Evolutionary conservation across 2,113 vertebrate genomes (phyloP).

Genomic region (Syngnathoides biaculeatus): DNA sequence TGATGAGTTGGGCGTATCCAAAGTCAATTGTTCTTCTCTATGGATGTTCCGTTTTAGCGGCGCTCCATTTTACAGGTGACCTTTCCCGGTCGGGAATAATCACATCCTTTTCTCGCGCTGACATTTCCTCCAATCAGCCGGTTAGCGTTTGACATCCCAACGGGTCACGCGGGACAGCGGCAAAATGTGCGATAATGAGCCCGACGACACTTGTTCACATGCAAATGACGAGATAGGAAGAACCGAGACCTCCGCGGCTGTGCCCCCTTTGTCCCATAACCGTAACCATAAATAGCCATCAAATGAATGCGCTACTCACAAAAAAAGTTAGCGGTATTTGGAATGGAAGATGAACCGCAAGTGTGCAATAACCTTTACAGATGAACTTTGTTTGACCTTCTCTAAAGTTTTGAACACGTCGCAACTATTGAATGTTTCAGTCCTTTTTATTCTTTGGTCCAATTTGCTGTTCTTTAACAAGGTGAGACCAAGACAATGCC

Average conservation of each 20-base stretch:
- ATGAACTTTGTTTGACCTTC: no score
- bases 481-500: no score
- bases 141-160: conserved; percentile 43
- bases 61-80: conserved; percentile 45
- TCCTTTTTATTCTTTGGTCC: no score
- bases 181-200: neutral
- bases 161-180: neutral
- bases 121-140: conserved; percentile 62
- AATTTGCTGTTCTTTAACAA: no score
- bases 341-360: no score
- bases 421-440: no score
- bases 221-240: neutral
- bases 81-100: conserved; percentile 59
- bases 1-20: neutral
- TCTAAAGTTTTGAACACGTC: no score
- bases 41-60: conserved; percentile 34
- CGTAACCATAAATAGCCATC: neutral
- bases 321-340: no score
- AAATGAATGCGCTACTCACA: no score
- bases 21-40: neutral
- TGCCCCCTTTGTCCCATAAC: neutral
- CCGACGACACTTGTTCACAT: neutral
- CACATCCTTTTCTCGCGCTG: conserved; percentile 43
- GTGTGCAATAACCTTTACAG: no score
- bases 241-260: neutral